phyloP scores from a whole-genome alignment of 2,113 vertebrate species.

The Xiphias gladius region DNA sequence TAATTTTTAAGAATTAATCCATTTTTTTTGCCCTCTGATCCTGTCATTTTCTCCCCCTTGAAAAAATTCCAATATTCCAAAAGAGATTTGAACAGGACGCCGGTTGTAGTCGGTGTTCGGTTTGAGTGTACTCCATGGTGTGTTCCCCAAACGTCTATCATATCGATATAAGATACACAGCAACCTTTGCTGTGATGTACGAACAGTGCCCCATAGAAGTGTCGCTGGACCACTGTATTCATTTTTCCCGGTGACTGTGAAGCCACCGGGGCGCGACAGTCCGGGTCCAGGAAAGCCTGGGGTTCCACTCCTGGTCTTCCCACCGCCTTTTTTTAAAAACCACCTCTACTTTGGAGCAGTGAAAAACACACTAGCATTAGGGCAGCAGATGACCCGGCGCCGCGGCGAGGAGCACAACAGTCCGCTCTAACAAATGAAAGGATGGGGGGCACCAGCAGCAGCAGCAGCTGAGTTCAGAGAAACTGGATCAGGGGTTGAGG shows the following conservation, averaged over 20 bases:
- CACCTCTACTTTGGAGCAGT: conserved; percentile 76
- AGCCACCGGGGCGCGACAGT: conserved; percentile 3
- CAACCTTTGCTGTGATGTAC: too few relatives aligned
- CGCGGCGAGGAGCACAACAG: conserved; percentile 69
- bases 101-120: not conserved
- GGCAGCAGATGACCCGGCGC: conserved; percentile 77
- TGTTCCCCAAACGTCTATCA: too few relatives aligned
- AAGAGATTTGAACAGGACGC: not conserved
- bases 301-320: conserved; percentile 67
- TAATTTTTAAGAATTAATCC: not conserved
- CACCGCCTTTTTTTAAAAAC: conserved; percentile 70
- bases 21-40: not conserved
- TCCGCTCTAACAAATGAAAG: conserved; percentile 66
- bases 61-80: not conserved
- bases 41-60: not conserved
- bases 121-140: too few relatives aligned
- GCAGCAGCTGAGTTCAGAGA: conserved; percentile 61
- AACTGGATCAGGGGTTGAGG: conserved; percentile 69
- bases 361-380: conserved; percentile 65
- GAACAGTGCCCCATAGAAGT: too few relatives aligned
- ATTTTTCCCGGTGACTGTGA: not conserved
- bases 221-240: not conserved
- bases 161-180: too few relatives aligned
- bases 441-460: conserved; percentile 77
- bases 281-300: conserved; percentile 7